Conservation (phyloP, 2,113 vertebrate genomes). For the Vulpes lagopus region DNA sequence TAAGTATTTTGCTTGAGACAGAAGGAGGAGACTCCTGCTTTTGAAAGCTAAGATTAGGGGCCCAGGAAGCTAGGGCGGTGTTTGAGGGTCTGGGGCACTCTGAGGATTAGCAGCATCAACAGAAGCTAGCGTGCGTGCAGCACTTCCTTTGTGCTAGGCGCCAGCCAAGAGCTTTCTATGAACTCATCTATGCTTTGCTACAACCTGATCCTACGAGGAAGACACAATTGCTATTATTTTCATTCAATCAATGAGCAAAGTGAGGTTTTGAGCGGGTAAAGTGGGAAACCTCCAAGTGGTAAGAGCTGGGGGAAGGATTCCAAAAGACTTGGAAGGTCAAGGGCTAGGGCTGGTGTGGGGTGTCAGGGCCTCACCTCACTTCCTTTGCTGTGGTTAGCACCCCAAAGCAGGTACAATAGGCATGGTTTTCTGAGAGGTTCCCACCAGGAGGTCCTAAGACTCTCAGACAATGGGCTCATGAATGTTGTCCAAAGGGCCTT, state of each 20-base stretch:
- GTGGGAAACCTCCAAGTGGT: neutral
- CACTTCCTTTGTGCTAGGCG: neutral
- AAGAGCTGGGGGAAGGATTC: neutral
- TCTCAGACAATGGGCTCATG: accelerated
- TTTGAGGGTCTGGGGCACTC: neutral
- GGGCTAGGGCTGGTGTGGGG: neutral
- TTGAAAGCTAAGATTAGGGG: neutral
- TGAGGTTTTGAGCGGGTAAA: neutral
- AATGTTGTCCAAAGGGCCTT: neutral
- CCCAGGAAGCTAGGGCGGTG: accelerated
- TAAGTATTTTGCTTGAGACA: neutral
- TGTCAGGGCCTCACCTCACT: neutral
- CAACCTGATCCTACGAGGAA: neutral
- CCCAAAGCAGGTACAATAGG: accelerated
- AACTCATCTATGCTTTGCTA: neutral
- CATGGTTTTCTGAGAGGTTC: neutral
- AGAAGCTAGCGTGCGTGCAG: accelerated
- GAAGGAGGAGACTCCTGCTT: neutral
- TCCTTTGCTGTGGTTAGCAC: neutral
- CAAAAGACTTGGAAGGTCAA: neutral
- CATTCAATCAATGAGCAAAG: neutral
- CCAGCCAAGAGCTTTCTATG: neutral
- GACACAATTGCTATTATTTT: neutral
- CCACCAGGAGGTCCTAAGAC: neutral
- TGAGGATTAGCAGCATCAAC: neutral